Base-by-base conservation (phyloP, 53 echinoderm and acorn worm genomes). In the Patiria pectinifera region DNA sequence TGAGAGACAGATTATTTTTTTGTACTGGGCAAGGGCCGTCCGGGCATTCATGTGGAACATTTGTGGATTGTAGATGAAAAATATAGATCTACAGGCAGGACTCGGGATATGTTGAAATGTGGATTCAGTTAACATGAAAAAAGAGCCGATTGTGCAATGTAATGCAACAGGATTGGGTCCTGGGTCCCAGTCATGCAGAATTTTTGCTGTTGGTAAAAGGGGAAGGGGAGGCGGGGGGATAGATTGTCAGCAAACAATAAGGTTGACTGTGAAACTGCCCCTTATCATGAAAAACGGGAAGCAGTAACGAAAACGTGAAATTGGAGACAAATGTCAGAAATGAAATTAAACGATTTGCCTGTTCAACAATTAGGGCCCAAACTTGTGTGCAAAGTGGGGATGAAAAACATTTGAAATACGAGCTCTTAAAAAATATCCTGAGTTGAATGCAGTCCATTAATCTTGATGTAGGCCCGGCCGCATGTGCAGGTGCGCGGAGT, bases 41-140 rank as follows among this genome's bases (percentile, higher is more conserved):
- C 47, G 66, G 90, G 90, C 90, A 90, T 90, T 44, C 81, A 69
- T 21, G 90, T 25, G n/a, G 78, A 90, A 59, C 82, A 82, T 90
- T 82, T 70, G 82, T 69, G 90, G 82, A 81, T 90, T 90, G 80
- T 4, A 90, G 90, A 82, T 90, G 66, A 83, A 59, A 66, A 47
- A 6, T 59, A 60, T 63, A 71, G 49, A 53, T 53, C 53, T 53
- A 35, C 35, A 63, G 86, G 71, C 71, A 22, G 48, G 22, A 72
- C 48, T 21, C 4, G n/a, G 15, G 1, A 8, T 3, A 86, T 48
- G 74, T 72, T 86, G 86, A 86, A 49, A 71, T 8, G 69, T 48
- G 18, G 6, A 47, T 19, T 86, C 74, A 72, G 71, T 86, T 86
- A 86, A 86, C 86, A 71, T n/a, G 48, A 71, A 86, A 86, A 45